Evolutionary conservation across 2,888 invertebrate genomes (phyloP).

Genomic region (Therioaphis trifolii): DNA sequence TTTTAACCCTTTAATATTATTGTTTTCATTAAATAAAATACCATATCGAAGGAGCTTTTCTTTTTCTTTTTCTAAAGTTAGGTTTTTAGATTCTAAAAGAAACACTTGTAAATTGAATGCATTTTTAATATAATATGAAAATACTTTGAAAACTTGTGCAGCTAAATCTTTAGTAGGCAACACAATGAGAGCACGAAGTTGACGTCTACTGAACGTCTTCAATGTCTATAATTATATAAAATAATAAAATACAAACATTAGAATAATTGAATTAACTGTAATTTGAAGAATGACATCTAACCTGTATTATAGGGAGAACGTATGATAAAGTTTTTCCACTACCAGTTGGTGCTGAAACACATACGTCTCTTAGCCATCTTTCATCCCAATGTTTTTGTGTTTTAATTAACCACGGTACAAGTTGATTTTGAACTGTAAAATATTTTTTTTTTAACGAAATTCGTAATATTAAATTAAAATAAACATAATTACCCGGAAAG

Average conservation of each 20-base stretch:
- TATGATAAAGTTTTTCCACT: constrained; percentile 97
- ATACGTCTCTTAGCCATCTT: constrained; percentile 87
- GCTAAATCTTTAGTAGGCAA: constrained; percentile 94
- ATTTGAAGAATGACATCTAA: constrained; percentile 67
- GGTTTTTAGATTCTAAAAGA: constrained; percentile 77
- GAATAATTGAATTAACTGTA: constrained; percentile 64
- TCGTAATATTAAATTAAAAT: too few species aligned
- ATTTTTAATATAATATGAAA: constrained; percentile 77
- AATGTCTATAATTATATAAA: constrained; percentile 71
- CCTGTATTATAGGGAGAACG: constrained; percentile 89
- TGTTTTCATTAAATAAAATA: neutral
- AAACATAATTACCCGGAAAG: constrained; percentile 75
- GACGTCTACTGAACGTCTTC: constrained; percentile 74
- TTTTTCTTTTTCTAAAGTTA: constrained; percentile 63
- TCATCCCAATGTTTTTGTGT: constrained; percentile 73
- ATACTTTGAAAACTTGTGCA: constrained; percentile 86
- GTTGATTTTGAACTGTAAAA: constrained; percentile 76
- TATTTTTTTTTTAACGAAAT: constrained; percentile 28
- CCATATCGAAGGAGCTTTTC: constrained; percentile 42
- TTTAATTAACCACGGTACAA: constrained; percentile 81
- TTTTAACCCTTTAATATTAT: neutral
- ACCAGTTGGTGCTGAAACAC: constrained; percentile 97
- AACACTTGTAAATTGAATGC: constrained; percentile 77
- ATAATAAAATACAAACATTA: constrained; percentile 66
- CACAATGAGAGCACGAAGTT: constrained; percentile 86